Conservation (phyloP, 2,113 vertebrate species). For the Brachypteracias leptosomus region DNA sequence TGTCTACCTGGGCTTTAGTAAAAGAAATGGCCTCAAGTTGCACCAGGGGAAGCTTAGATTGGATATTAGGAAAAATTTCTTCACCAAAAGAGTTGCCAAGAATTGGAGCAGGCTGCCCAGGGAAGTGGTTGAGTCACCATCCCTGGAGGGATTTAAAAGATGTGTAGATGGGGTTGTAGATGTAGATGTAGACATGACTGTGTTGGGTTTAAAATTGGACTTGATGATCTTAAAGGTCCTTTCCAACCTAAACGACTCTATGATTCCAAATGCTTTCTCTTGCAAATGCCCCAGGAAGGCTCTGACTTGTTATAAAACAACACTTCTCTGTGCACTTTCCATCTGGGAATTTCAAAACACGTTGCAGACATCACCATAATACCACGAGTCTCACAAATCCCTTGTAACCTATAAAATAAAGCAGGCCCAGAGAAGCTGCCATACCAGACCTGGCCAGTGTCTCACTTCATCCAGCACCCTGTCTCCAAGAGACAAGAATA, state of each 20-base stretch:
- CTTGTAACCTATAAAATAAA: constrained; percentile 3
- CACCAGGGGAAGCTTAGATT: not conserved
- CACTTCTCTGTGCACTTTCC: not conserved
- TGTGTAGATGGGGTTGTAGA: not conserved
- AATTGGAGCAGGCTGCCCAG: not conserved
- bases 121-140: not conserved
- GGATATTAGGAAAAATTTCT: not conserved
- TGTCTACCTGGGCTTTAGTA: not conserved
- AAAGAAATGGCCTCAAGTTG: not conserved
- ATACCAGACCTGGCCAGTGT: not conserved
- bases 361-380: not conserved
- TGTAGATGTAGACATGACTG: not conserved
- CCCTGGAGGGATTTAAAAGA: not conserved
- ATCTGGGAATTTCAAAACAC: not conserved
- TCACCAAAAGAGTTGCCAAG: not conserved
- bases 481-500: not conserved
- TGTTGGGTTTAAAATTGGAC: not conserved
- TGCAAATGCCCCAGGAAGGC: not conserved
- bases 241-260: not conserved
- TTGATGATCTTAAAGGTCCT: not conserved
- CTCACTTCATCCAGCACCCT: constrained; percentile 3
- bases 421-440: not conserved
- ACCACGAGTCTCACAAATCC: not conserved
- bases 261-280: not conserved
- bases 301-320: not conserved